A percentile compares a stretch with the other conserved stretches of the same genome.
Conservation (phyloP, 2,113 vertebrate species). For the Electrona antarctica region DNA sequence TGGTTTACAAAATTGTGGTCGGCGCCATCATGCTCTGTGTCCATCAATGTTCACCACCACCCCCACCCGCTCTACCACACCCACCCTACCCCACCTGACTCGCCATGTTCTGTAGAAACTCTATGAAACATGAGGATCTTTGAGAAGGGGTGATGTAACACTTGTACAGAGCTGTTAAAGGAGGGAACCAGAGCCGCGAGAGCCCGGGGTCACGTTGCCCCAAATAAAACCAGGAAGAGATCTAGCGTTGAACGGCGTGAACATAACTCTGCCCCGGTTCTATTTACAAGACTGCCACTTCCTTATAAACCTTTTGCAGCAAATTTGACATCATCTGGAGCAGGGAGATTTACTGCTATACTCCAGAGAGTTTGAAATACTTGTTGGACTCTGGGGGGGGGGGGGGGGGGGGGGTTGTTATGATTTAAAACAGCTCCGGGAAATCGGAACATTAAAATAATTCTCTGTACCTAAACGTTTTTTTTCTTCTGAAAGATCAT, state of each 20-base stretch:
- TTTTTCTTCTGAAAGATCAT: not conserved
- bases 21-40: slow-evolving; percentile 24
- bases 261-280: slow-evolving; percentile 62
- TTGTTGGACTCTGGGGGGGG: slow-evolving; percentile 6
- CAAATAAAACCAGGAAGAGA: slow-evolving; percentile 69
- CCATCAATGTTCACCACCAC: not conserved
- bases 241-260: slow-evolving; percentile 43
- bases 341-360: slow-evolving; percentile 56
- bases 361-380: slow-evolving; percentile 38
- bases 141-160: slow-evolving; percentile 58
- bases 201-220: slow-evolving; percentile 49
- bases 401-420: slow-evolving; percentile 22
- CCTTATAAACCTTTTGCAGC: slow-evolving; percentile 65
- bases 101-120: slow-evolving; percentile 17
- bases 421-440: slow-evolving; percentile 32
- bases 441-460: slow-evolving; percentile 4
- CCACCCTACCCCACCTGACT: not conserved
- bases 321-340: slow-evolving; percentile 62
- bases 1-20: slow-evolving; percentile 66
- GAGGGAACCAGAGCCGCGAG: slow-evolving; percentile 42
- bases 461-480: slow-evolving; percentile 10
- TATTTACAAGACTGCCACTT: slow-evolving; percentile 71
- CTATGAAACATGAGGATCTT: slow-evolving; percentile 61
- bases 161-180: slow-evolving; percentile 50
- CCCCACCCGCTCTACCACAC: not conserved